A percentile compares a stretch with the other conserved stretches of the same genome.
Evolutionary conservation across 2,888 invertebrate species (phyloP).

Genomic region (Drosophila imparisetae): DNA sequence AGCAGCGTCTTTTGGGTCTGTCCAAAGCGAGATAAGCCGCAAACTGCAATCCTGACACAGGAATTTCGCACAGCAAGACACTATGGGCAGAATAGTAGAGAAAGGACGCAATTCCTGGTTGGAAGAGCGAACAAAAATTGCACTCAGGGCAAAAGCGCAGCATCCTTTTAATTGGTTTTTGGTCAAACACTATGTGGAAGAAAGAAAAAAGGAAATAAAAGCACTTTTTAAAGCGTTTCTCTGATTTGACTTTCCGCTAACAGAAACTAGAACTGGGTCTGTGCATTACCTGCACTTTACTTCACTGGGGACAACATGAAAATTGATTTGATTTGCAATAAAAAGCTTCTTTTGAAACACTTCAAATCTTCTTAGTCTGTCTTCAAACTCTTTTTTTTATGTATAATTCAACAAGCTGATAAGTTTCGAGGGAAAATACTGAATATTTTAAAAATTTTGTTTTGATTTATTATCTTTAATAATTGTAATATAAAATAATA

Average conservation of each 20-base stretch:
- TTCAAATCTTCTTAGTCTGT: not conserved
- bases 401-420: not conserved
- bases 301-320: not conserved
- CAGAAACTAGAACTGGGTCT: slow-evolving; percentile 2
- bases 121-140: slow-evolving; percentile 51
- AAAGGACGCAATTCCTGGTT: slow-evolving; percentile 26
- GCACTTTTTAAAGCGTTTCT: slow-evolving; percentile 37
- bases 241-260: slow-evolving; percentile 34
- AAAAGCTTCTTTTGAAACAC: not conserved
- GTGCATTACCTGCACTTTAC: not conserved
- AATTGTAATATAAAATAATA: not conserved
- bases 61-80: slow-evolving; percentile 28
- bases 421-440: not conserved
- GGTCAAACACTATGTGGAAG: slow-evolving; percentile 40
- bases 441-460: not conserved
- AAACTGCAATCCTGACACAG: slow-evolving; percentile 58
- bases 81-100: not conserved
- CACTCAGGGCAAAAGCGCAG: slow-evolving; percentile 48
- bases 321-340: not conserved
- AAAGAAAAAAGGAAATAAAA: not conserved
- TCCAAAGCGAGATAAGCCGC: slow-evolving; percentile 65
- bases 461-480: not conserved
- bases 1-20: slow-evolving; percentile 43
- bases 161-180: slow-evolving; percentile 66
- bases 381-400: not conserved